Evolutionary conservation across 2,113 vertebrate species (phyloP).

Genomic region (Aldabrachelys gigantea): DNA sequence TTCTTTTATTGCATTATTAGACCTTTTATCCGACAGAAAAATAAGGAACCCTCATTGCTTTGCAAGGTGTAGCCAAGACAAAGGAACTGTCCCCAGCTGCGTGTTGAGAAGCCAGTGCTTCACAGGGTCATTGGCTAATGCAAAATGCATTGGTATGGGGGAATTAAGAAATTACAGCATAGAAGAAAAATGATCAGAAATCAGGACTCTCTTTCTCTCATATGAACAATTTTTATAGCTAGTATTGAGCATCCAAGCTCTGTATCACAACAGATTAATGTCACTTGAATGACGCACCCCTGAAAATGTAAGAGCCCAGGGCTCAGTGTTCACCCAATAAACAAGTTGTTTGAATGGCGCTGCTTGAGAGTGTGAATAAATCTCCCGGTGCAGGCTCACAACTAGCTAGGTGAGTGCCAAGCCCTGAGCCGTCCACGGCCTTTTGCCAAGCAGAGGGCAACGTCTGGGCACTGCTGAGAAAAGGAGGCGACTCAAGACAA

Average conservation of each 20-base stretch:
- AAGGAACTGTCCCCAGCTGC: not conserved
- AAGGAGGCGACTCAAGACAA: not conserved
- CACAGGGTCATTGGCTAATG: not conserved
- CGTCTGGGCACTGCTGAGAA: not conserved
- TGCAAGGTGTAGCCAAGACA: not conserved
- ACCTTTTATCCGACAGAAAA: not conserved
- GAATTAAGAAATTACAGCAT: conserved; percentile 1
- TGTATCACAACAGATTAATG: not conserved
- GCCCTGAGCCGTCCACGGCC: not conserved
- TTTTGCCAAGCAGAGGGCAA: not conserved
- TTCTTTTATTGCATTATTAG: not conserved
- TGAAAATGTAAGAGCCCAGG: not conserved
- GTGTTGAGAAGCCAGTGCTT: fast-evolving
- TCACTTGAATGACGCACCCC: not conserved
- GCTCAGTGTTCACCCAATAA: not conserved
- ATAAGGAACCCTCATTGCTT: not conserved
- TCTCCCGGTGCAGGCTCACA: not conserved
- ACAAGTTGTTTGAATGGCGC: not conserved
- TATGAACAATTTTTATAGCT: conserved; percentile 4
- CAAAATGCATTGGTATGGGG: not conserved
- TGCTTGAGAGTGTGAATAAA: not conserved
- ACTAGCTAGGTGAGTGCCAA: not conserved
- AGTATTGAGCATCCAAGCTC: conserved; percentile 35
- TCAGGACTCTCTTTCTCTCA: not conserved
- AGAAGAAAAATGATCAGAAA: conserved; percentile 4